Evolutionary conservation across 2,888 invertebrate genomes (phyloP).

Genomic region (Linnaemya vulpina): DNA sequence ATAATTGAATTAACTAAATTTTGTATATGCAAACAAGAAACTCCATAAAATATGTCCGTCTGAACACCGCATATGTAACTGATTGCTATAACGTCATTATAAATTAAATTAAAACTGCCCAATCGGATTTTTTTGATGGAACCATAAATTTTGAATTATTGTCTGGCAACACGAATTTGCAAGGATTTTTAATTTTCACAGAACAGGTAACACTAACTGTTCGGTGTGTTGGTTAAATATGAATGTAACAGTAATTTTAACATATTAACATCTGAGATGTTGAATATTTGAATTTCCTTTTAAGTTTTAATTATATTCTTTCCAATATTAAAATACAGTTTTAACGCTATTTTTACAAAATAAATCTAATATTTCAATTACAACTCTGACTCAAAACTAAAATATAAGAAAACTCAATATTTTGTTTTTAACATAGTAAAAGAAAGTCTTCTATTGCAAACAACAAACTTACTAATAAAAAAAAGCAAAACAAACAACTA

Average conservation of each 20-base stretch:
- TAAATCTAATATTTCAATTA: slow-evolving; percentile 2
- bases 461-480: slow-evolving; percentile 51
- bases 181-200: no score
- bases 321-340: neutral
- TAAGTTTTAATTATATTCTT: neutral
- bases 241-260: neutral
- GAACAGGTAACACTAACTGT: no score
- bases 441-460: slow-evolving; percentile 74
- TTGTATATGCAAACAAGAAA: no score
- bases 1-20: no score
- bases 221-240: no score
- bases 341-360: neutral
- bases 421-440: slow-evolving; percentile 69
- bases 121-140: no score
- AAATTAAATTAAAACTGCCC: no score
- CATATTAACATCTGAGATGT: neutral
- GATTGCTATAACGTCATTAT: no score
- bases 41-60: no score
- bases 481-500: slow-evolving; percentile 73
- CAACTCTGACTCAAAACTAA: slow-evolving; percentile 37
- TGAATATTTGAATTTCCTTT: neutral
- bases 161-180: no score
- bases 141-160: no score
- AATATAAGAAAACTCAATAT: slow-evolving; percentile 72
- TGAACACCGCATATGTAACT: no score